Base-by-base conservation (phyloP, 2,888 invertebrate species). In the Norana najaformis region DNA sequence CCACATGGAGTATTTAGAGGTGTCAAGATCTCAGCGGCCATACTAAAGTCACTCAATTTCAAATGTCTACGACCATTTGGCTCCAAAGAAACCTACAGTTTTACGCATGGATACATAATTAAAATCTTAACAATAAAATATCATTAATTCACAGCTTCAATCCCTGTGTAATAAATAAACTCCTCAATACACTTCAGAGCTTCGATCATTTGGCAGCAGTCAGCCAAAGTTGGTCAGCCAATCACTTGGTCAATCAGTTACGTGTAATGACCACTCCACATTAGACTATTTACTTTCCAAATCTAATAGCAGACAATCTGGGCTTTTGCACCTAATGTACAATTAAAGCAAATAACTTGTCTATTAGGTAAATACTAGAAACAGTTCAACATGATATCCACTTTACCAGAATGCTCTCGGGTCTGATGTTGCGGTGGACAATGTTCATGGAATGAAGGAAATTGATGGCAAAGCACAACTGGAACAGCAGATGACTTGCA, bases 361-460 rank as follows among this genome's bases (percentile, higher is more conserved):
- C 36, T 36, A 85, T 37, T n/a, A 35, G 30, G 34, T 34, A 83
- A 83, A 34, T 35, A 14, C 35, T 18, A 83, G 35, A 35, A 83
- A 36, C 85, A 85, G 35, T 36, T 85, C 23, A 85, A 35, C 5
- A 16, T 35, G 37, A 37, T 36, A 85, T 85, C 35, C 18, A 85
- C 36, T 37, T 95, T 96, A 98, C 98, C 96, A 99, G 96, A 93
- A 99, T 96, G 96, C 99, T 99, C 96, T 99, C 99, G 53, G 99
- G 98, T 95, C 99, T 99, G 92, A 99, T 97, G 95, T 99, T 99
- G 93, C 99, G 96, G 96, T 99, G 99, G 91, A 99, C 98, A 95
- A 99, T 98, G 94, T 97, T 96, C 95, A 97, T 96, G 94, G 97
- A 97, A 92, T 99, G 99, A 93, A 99, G 96, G 95, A 99, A 99